phyloP scores from a whole-genome alignment of 2,888 invertebrate genomes.

The Drosophila leonis region DNA sequence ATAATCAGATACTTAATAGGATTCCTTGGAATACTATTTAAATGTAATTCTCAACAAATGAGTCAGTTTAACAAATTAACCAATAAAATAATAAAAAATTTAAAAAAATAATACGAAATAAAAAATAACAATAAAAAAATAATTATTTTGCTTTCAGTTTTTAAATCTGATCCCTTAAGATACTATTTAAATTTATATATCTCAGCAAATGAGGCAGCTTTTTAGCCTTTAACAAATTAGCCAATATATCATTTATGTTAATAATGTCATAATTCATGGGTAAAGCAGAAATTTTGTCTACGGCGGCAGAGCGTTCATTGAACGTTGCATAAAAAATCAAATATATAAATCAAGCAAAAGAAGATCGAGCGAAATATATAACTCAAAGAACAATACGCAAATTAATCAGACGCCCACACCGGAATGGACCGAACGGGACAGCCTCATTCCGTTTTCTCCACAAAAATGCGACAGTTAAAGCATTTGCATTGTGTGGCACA shows the following conservation, averaged over 20 bases:
- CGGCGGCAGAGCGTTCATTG: conserved; percentile 36
- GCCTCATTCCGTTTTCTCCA: conserved; percentile 54
- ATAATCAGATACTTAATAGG: background rate
- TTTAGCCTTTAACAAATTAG: conserved; percentile 11
- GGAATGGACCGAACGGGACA: background rate
- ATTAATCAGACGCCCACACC: conserved; percentile 75
- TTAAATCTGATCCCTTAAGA: background rate
- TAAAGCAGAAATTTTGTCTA: conserved; percentile 23
- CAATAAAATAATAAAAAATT: background rate
- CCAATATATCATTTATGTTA: conserved; percentile 12
- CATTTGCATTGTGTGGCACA: conserved; percentile 58
- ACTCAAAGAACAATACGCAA: conserved; percentile 68
- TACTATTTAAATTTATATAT: background rate
- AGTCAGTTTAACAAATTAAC: conserved; percentile 8
- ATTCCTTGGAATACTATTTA: background rate
- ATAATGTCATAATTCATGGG: conserved; percentile 38
- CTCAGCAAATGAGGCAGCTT: background rate
- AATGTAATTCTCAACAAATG: background rate
- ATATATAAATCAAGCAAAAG: conserved; percentile 20
- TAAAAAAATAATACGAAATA: too few species aligned
- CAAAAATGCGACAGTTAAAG: conserved; percentile 75
- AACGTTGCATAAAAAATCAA: conserved; percentile 31
- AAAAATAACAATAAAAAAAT: too few species aligned
- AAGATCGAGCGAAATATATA: conserved; percentile 39
- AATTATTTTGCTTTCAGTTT: too few species aligned